phyloP scores from a whole-genome alignment of 2,113 vertebrate species.

The Puffinus mauretanicus region DNA sequence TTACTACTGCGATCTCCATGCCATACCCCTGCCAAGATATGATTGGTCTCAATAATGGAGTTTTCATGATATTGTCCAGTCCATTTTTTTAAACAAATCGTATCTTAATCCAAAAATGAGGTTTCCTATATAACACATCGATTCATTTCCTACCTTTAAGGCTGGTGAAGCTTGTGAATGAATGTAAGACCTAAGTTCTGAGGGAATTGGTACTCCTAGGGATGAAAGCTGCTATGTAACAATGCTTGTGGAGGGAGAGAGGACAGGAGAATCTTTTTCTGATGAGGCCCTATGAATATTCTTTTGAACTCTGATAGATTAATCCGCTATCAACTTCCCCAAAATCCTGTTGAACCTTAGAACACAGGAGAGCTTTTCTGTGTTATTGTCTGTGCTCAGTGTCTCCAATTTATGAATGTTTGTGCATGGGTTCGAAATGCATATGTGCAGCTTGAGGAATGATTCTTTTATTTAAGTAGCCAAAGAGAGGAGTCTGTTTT shows the following conservation, averaged over 20 bases:
- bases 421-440: not conserved
- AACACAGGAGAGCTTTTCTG: not conserved
- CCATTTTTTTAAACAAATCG: not conserved
- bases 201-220: not conserved
- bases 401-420: not conserved
- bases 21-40: not conserved
- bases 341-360: not conserved
- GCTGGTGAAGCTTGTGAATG: not conserved
- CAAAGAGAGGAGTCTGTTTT: not conserved
- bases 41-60: not conserved
- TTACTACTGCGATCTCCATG: not conserved
- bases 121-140: not conserved
- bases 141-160: not conserved
- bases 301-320: not conserved
- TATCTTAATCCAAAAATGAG: not conserved
- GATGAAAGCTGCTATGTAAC: not conserved
- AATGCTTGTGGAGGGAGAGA: not conserved
- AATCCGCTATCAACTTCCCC: not conserved
- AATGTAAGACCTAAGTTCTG: not conserved
- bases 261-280: not conserved
- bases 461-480: not conserved
- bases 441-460: not conserved
- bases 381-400: not conserved
- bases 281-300: not conserved
- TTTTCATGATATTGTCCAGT: not conserved